Conservation (phyloP, 2,113 vertebrate species). For the Colaptes auratus region DNA sequence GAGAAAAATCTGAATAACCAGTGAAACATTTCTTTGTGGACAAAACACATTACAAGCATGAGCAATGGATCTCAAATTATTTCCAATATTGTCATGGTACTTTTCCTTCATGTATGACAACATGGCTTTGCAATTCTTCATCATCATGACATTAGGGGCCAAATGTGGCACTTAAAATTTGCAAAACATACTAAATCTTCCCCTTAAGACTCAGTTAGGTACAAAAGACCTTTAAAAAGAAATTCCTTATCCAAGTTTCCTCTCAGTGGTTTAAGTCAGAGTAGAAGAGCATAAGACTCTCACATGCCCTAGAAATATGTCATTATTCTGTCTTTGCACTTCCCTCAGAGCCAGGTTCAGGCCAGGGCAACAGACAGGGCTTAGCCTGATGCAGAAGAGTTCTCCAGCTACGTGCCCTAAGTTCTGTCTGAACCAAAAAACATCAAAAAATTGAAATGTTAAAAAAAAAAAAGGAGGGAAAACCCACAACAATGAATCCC, state of each 20-base stretch:
- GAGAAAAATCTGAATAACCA: not conserved
- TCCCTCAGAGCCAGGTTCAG: slow-evolving; percentile 14
- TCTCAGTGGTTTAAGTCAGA: not conserved
- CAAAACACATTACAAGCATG: fast-evolving
- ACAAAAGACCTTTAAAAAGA: not conserved
- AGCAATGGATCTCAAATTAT: not conserved
- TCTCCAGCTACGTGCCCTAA: not conserved
- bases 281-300: not conserved
- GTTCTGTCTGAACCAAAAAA: not conserved
- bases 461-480: not conserved
- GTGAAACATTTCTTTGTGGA: not conserved
- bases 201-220: not conserved
- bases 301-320: slow-evolving; percentile 12
- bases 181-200: not conserved
- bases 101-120: not conserved
- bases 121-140: not conserved
- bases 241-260: not conserved
- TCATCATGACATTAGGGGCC: not conserved
- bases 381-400: not conserved
- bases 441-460: not conserved
- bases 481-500: fast-evolving
- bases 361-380: slow-evolving; percentile 20
- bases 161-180: not conserved
- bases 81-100: not conserved
- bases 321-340: slow-evolving; percentile 27